These are phyloP conservation scores for Ibycter americanus DNA, from an alignment of 2,797 vertebrate genomes.

Conservation along the genomic window DNA sequence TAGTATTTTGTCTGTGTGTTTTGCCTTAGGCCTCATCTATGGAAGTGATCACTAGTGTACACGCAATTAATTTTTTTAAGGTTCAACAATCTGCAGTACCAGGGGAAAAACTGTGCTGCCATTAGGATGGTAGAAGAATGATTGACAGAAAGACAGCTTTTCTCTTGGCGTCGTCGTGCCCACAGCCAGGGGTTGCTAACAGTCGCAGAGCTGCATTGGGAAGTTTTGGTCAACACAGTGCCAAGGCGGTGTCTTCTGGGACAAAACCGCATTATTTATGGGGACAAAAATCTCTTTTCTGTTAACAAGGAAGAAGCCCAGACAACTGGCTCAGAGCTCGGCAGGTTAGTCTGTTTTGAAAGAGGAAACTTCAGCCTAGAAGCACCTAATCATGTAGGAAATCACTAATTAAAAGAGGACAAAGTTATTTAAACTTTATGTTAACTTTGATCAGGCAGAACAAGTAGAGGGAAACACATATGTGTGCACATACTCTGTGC, in stretches of 20 bases:
- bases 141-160: constrained; percentile 27
- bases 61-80: constrained; percentile 47
- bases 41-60: constrained; percentile 49
- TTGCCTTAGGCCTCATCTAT: constrained; percentile 43
- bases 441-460: neutral
- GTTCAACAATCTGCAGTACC: constrained; percentile 32
- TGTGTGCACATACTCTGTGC: neutral
- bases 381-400: neutral
- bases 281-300: neutral
- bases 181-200: neutral
- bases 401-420: neutral
- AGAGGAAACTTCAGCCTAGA: neutral
- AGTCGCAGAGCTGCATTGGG: neutral
- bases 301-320: neutral
- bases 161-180: neutral
- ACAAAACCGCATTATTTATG: neutral
- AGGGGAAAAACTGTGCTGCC: constrained; percentile 5
- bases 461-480: neutral
- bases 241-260: neutral
- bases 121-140: neutral
- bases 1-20: constrained; percentile 35
- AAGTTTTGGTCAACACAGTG: neutral
- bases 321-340: neutral
- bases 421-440: neutral
- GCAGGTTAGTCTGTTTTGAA: neutral